Percentiles rank a stretch among this genome's conserved stretches.
Conservation (phyloP, 2,797 vertebrate species). For the Podarcis lilfordi region DNA sequence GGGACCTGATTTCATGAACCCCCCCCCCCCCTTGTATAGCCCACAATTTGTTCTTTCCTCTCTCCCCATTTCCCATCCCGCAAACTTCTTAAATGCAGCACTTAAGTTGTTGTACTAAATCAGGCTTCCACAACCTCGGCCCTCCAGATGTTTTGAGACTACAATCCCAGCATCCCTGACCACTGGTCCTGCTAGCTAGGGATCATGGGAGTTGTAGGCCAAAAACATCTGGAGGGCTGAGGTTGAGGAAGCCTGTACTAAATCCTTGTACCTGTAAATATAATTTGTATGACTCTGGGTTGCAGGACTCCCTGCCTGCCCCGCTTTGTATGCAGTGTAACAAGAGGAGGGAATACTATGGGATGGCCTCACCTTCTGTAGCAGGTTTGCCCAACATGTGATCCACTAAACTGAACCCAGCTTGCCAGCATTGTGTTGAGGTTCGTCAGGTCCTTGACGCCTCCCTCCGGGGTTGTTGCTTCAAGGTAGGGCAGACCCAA, state of each 20-base stretch:
- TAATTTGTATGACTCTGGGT: slow-evolving; percentile 63
- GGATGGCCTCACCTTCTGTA: slow-evolving; percentile 30
- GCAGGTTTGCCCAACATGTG: not conserved
- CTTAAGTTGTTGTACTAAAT: not conserved
- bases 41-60: too few species aligned
- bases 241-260: slow-evolving; percentile 35
- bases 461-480: not conserved
- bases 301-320: slow-evolving; percentile 59
- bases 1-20: not conserved
- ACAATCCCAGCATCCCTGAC: too few species aligned
- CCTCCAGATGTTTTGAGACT: too few species aligned
- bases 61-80: too few species aligned
- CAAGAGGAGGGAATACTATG: not conserved
- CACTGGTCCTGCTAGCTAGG: too few species aligned
- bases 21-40: not conserved
- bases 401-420: not conserved
- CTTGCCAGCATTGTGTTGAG: not conserved
- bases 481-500: not conserved
- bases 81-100: not conserved
- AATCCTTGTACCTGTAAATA: slow-evolving; percentile 56
- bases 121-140: too few species aligned
- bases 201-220: too few species aligned
- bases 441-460: not conserved
- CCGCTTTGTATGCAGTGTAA: slow-evolving; percentile 56
- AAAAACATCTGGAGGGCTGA: too few species aligned